A percentile compares a stretch with the other conserved stretches of the same genome.
Evolutionary conservation across 2,888 invertebrate genomes (phyloP).

Genomic region (Coelinius sp.): DNA sequence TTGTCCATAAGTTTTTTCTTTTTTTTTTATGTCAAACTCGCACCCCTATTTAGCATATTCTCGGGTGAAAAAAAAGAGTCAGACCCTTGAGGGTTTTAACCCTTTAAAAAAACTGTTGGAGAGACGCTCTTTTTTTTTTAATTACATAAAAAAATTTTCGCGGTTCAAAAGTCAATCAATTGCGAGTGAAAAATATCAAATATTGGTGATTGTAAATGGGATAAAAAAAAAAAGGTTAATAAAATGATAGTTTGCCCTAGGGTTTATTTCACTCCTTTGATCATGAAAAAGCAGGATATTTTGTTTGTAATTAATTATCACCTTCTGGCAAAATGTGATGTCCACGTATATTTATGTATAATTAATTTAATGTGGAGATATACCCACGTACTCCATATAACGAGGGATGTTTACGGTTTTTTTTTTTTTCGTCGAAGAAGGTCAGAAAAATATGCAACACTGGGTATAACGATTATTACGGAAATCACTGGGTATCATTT

Average conservation of each 20-base stretch:
- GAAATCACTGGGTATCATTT: not conserved
- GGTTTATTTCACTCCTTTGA: constrained; percentile 2
- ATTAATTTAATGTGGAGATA: not conserved
- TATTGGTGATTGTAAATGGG: not conserved
- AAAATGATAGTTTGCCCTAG: not conserved
- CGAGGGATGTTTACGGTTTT: not conserved
- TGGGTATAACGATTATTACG: too few species aligned
- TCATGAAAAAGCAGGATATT: constrained; percentile 13
- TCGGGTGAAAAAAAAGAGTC: constrained; percentile 48
- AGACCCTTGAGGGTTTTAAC: constrained; percentile 38
- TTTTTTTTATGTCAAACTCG: constrained; percentile 55
- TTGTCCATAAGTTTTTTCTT: constrained; percentile 66
- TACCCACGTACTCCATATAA: too few species aligned
- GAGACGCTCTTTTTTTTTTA: not conserved
- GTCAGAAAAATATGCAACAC: too few species aligned
- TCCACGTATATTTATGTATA: not conserved
- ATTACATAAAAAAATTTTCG: not conserved
- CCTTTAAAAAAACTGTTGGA: constrained; percentile 1
- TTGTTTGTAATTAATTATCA: constrained; percentile 9
- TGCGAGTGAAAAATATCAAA: not conserved
- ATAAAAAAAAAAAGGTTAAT: not conserved
- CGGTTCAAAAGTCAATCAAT: not conserved
- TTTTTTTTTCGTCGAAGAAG: not conserved
- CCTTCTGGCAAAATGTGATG: not conserved
- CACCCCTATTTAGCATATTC: constrained; percentile 69